Base-by-base conservation (phyloP, 2,888 invertebrate genomes). In the Hemistola chrysoprasaria region DNA sequence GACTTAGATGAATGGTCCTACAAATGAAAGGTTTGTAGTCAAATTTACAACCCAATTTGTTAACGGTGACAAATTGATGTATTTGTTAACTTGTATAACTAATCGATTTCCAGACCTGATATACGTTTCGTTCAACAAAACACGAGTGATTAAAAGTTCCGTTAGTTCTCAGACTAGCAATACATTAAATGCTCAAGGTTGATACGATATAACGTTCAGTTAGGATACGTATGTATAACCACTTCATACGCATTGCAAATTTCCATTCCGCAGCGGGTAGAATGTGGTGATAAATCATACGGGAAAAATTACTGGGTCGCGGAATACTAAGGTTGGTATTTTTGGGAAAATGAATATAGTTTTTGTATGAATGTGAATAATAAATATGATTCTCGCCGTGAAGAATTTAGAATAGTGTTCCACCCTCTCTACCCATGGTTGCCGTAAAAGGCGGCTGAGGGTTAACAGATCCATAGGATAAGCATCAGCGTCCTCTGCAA, bases 211-310 rank as follows among this genome's bases (percentile, higher is more conserved):
- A 48, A 47, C 43, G 40, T 50, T 45, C 43, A 38, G 50, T 40
- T 46, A 43, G 39, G 33, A 31, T 26, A 10, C n/a, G 26, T 34
- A 32, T 6, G 24, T 43, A 38, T 43, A 28, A 3, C 11, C 27
- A 34, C 26, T 59, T 60, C 58, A 65, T 67, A 65, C 66, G 69
- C 66, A 70, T 65, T 69, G 69, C 67, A 70, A 71, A 72, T 71
- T 65, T 40, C 45, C 48, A 46, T 42, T 42, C 38, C 44, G 43
- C 49, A 34, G 32, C 40, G 46, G 42, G 40, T 43, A 47, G 50
- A 48, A 45, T 43, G 43, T 8, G 29, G 40, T 46, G 22, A 53
- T 57, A 54, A 52, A 57, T 57, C 56, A 53, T 47, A 27, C 16
- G 24, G 44, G 51, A 50, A 52, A 54, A 55, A 55, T 52, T 55